Evolutionary conservation across 2,888 invertebrate genomes (phyloP).

Genomic region (Carabus problematicus): DNA sequence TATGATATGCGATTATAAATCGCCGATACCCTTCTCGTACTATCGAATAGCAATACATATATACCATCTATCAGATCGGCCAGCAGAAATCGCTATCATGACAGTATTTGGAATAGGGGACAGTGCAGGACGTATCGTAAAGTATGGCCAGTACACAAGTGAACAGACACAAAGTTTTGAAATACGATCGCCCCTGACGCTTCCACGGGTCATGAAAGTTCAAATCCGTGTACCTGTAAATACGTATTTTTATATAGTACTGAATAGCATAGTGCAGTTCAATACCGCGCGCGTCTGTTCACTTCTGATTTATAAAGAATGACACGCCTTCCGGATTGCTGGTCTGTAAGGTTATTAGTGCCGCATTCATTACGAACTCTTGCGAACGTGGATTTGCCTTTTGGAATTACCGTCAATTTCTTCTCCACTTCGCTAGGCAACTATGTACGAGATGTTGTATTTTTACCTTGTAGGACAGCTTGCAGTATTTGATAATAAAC

Average conservation of each 20-base stretch:
- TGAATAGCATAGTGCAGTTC: too few relatives aligned
- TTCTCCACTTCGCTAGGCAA: too few relatives aligned
- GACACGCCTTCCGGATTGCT: conserved; percentile 35
- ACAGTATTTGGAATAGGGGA: too few relatives aligned
- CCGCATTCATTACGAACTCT: conserved; percentile 29
- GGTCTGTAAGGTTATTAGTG: conserved; percentile 22
- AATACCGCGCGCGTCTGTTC: conserved; percentile 16
- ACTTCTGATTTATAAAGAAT: conserved; percentile 36
- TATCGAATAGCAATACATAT: too few relatives aligned
- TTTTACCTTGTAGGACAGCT: too few relatives aligned
- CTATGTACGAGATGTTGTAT: too few relatives aligned
- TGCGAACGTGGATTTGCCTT: conserved; percentile 25
- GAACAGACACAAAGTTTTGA: conserved; percentile 4
- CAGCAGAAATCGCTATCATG: too few relatives aligned
- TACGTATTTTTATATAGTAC: conserved; percentile 11
- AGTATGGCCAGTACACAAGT: conserved; percentile 1
- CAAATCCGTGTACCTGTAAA: conserved; percentile 19
- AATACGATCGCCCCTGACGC: conserved; percentile 16
- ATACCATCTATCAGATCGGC: too few relatives aligned
- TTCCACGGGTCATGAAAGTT: conserved; percentile 6
- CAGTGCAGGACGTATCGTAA: too few relatives aligned
- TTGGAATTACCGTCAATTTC: background rate
- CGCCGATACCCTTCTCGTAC: too few relatives aligned
- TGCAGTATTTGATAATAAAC: too few relatives aligned
- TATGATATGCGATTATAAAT: too few relatives aligned